Conservation (phyloP, 1,140 invertebrate genomes). For the Holotrichia oblita region DNA sequence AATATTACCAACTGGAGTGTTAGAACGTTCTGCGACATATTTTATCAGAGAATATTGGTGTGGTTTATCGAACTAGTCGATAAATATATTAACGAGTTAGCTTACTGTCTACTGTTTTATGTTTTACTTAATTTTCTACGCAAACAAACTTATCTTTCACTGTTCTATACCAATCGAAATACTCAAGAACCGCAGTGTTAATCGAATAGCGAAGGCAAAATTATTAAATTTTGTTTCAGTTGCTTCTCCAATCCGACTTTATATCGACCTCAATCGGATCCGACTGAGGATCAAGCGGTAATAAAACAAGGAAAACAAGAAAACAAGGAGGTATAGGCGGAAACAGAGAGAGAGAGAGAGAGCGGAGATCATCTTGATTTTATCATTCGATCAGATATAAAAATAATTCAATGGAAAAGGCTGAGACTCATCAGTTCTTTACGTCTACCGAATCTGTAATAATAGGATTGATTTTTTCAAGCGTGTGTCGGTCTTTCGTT, state of each 20-base stretch:
- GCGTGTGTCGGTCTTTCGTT: background rate
- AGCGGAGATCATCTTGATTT: slow-evolving; percentile 31
- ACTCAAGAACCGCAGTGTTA: background rate
- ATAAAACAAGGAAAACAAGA: slow-evolving; percentile 14
- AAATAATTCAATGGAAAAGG: slow-evolving; percentile 23
- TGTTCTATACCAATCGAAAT: no score
- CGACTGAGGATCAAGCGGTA: background rate
- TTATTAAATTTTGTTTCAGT: background rate
- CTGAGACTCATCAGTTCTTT: slow-evolving; percentile 24
- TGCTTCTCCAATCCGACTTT: background rate
- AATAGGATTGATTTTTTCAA: slow-evolving; percentile 13
- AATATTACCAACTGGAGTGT: no score
- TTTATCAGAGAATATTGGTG: no score
- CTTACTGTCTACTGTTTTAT: no score
- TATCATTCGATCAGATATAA: slow-evolving; percentile 31
- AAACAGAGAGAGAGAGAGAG: background rate
- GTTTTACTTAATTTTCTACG: no score
- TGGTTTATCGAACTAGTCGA: no score
- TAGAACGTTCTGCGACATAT: no score
- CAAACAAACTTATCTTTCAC: no score
- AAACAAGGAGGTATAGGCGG: background rate
- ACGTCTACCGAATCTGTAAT: slow-evolving; percentile 22
- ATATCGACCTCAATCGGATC: background rate
- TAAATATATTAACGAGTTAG: no score
- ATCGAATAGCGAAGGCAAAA: background rate